A percentile compares a stretch with the other conserved stretches of the same genome.
Conservation (phyloP, 2,113 vertebrate genomes). For the Alectura lathami region DNA sequence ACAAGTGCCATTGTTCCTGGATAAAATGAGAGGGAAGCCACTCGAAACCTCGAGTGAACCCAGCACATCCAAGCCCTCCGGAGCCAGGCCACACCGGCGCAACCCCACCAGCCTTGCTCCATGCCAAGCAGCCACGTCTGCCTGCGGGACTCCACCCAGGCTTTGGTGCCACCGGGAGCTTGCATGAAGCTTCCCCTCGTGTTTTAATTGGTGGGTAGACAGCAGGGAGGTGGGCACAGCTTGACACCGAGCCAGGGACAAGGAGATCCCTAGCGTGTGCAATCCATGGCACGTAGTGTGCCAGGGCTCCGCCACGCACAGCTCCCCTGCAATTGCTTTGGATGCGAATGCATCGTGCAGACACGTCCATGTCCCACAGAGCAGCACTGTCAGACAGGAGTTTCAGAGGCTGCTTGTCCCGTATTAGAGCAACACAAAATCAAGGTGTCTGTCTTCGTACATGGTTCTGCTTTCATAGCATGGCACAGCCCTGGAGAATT, state of each 20-base stretch:
- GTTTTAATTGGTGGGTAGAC: neutral
- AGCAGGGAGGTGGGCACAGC: neutral
- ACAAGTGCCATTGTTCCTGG: neutral
- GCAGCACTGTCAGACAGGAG: neutral
- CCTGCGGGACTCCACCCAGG: neutral
- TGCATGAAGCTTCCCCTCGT: neutral
- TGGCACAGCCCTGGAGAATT: neutral
- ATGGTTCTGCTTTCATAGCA: accelerated
- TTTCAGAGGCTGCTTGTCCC: neutral
- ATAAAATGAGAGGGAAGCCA: neutral
- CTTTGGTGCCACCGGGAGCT: neutral
- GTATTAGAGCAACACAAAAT: neutral
- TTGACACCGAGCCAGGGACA: neutral
- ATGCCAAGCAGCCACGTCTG: neutral
- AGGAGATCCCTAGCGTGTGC: neutral
- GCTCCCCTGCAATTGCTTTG: neutral
- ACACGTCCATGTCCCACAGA: neutral
- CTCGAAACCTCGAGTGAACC: neutral
- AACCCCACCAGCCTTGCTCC: neutral
- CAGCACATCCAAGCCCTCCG: neutral
- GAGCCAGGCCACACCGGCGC: neutral
- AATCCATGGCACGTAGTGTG: neutral
- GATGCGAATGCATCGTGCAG: neutral
- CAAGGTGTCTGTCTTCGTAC: accelerated
- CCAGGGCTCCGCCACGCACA: neutral